Base-by-base conservation (phyloP, 2,888 invertebrate genomes). In the Taphrorychus bicolor region DNA sequence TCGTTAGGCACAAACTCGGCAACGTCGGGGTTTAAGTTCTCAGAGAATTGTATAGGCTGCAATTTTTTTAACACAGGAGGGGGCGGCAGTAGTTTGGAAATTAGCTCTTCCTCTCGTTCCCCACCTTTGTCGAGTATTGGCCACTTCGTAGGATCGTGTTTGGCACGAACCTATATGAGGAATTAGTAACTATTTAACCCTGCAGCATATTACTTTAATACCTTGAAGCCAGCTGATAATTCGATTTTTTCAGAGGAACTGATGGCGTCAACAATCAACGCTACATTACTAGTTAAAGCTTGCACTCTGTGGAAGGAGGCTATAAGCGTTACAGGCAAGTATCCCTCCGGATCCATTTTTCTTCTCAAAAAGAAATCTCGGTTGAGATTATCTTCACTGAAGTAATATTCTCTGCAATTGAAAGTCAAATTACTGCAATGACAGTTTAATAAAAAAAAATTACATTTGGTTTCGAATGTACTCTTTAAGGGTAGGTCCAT, bases 281-380 rank as follows among this genome's bases (percentile, higher is more conserved):
- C 85, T 70, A 96, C 85, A 81, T 98, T 95, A 24, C 90, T 88
- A 3, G 96, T 96, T 73, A 98, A 86, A 57, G 91, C 89, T 75
- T 94, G 88, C 70, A 99, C 93, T 76, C 98, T 90, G 83, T 97
- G 95, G 85, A 99, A 99, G 16, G 97, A 95, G 64, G 97, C 97
- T 72, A 99, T 96, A 71, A 98, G 84, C 69, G 93, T 91, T 52
- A 99, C 90, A 0, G 97, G 96, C 71, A 98, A 88, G 79, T 91
- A 98, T 60, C 99, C 99, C 77, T 96, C 92, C 2, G 88, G 83
- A 76, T 95, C 94, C 99, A 99, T 99, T 87, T 97, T 97, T 75
- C 97, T 90, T 24, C 98, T 89, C 73, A 99, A 87, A 86, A 95
- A 99, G 85, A 98, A 95, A 81, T 99, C 99, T 76, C 94, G 90